phyloP scores from a whole-genome alignment of 2,113 vertebrate genomes.

The Cathartes aura region DNA sequence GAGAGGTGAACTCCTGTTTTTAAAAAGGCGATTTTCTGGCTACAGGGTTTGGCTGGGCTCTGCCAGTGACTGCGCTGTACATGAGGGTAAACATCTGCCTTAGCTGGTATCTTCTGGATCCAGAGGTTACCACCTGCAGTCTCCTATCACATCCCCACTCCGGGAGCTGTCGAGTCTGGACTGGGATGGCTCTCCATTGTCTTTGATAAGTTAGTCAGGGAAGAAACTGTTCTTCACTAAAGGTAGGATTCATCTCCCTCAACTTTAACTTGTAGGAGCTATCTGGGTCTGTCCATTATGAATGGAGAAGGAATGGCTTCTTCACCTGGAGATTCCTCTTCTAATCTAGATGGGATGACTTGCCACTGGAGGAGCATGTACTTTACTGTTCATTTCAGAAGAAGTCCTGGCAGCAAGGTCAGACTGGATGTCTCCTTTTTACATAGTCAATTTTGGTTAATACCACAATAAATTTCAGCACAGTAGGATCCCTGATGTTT shows the following conservation, averaged over 20 bases:
- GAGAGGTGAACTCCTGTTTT: background rate
- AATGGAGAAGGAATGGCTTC: background rate
- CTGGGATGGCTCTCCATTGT: background rate
- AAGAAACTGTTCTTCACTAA: background rate
- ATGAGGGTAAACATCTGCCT: background rate
- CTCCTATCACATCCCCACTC: background rate
- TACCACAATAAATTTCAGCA: background rate
- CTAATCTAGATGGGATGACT: background rate
- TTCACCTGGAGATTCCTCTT: background rate
- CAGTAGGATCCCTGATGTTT: background rate
- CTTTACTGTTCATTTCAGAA: background rate
- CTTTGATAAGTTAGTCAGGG: background rate
- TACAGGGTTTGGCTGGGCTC: background rate
- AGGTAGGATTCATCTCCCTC: background rate
- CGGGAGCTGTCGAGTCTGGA: background rate
- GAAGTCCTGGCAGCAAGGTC: background rate
- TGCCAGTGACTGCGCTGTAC: background rate
- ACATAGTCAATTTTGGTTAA: background rate
- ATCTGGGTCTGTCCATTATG: background rate
- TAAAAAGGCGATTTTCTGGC: background rate
- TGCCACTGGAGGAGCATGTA: background rate
- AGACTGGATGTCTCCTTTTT: background rate
- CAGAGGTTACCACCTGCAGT: background rate
- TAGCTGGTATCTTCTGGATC: background rate
- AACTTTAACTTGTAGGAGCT: background rate